Conservation (phyloP, 2,797 vertebrate genomes). For the Avahi laniger region DNA sequence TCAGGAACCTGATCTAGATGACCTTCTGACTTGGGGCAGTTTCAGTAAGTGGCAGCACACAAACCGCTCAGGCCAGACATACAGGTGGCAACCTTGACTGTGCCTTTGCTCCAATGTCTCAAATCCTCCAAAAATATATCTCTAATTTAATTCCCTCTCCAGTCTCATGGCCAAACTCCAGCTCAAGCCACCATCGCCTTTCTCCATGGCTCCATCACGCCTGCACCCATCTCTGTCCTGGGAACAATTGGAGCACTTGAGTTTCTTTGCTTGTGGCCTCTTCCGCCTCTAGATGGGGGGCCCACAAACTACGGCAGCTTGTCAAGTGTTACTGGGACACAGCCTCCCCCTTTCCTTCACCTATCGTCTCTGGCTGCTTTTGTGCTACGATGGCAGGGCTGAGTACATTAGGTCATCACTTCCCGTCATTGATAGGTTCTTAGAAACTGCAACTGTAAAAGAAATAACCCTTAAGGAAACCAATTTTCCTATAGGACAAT, state of each 20-base stretch:
- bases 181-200: no score
- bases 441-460: no score
- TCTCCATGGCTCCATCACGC: no score
- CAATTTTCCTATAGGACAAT: no score
- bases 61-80: not conserved
- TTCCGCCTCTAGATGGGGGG: not conserved
- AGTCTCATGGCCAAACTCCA: not conserved
- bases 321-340: not conserved
- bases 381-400: no score
- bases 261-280: not conserved
- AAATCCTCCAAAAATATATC: not conserved
- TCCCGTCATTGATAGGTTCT: no score
- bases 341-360: not conserved
- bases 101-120: not conserved
- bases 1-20: not conserved
- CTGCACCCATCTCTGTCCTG: not conserved
- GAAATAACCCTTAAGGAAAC: no score
- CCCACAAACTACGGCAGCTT: not conserved
- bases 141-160: not conserved
- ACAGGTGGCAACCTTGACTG: not conserved
- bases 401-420: no score
- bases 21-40: not conserved
- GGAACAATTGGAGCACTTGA: no score
- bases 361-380: not conserved
- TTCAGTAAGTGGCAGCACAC: not conserved